Conservation (phyloP, 2,888 invertebrate genomes). For the Hirtodrosophila histrioides region DNA sequence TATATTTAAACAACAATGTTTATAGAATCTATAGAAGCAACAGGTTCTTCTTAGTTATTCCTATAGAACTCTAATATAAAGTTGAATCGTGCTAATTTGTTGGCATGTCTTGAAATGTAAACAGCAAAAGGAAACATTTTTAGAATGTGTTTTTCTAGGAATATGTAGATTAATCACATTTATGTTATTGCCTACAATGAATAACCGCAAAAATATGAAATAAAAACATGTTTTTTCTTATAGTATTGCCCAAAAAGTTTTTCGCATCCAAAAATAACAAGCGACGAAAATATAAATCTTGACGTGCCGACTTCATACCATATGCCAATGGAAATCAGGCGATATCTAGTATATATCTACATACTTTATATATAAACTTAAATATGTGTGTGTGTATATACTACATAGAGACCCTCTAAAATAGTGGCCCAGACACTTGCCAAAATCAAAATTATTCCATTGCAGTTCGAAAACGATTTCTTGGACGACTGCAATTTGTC, state of each 20-base stretch:
- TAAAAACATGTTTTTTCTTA: slow-evolving; percentile 57
- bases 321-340: slow-evolving; percentile 63
- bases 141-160: neutral
- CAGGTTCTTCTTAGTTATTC: no score
- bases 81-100: slow-evolving; percentile 17
- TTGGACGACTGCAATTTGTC: slow-evolving; percentile 1
- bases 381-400: slow-evolving; percentile 12
- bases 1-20: no score
- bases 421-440: slow-evolving; percentile 33
- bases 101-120: neutral
- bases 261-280: slow-evolving; percentile 67
- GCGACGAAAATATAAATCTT: slow-evolving; percentile 53
- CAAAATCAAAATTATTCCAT: slow-evolving; percentile 43
- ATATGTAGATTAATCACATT: slow-evolving; percentile 51
- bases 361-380: neutral
- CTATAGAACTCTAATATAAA: slow-evolving; percentile 6
- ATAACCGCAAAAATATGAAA: slow-evolving; percentile 65
- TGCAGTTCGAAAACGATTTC: slow-evolving; percentile 22
- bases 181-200: slow-evolving; percentile 43
- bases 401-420: slow-evolving; percentile 7
- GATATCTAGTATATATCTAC: slow-evolving; percentile 31
- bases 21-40: no score
- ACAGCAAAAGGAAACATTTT: neutral
- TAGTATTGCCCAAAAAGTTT: slow-evolving; percentile 57
- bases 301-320: slow-evolving; percentile 51